Base-by-base conservation (phyloP, 30 jellyfish, hydroid and myxozoan species). In the Mastigias papua region DNA sequence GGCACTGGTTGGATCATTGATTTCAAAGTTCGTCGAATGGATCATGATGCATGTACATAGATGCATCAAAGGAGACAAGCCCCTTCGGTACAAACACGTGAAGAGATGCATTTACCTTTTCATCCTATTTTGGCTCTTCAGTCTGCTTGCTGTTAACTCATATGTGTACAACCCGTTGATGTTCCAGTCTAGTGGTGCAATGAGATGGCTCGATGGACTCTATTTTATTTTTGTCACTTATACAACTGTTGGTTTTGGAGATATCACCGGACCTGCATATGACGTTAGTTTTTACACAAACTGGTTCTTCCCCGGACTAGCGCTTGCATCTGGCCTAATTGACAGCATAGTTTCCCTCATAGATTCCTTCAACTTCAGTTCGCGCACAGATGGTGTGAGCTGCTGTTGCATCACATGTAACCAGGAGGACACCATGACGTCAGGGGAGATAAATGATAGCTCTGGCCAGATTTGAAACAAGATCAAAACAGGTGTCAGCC, bases 221-320 rank as follows among this genome's bases (percentile, higher is more conserved):
- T 82, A 82, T 30, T 82, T 82, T 49, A 29, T 46, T 15, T 82
- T 82, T 34, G 91, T 82, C 78, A 57, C 91, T 1, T 82, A 37
- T 66, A 65, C 84, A 17, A 82, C 91, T 0, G 49, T 82, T 31
- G 91, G 91, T n/a, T 82, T 26, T 31, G 91, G 91, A 1, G 91
- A 82, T 54, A 68, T 82, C 0, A 33, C 65, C 11, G 84, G 61
- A 28, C 91, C 91, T 3, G 84, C 84, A 1, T 33, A 66, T 37
- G 29, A 27, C 34, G 11, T 2, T 4, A 23, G 21, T n/a, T 82
- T 82, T 42, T 82, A 66, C 34, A 77, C 58, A 46, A 1, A 26
- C 0, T 22, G 29, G 26, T 64, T 82, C 0, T 16, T 50, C 30
- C 5, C 67, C 28, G 91, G 91, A 26, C 74, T 82, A 27, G 80